Conservation (phyloP, 2,888 invertebrate species). For the Drosophila tripunctata region DNA sequence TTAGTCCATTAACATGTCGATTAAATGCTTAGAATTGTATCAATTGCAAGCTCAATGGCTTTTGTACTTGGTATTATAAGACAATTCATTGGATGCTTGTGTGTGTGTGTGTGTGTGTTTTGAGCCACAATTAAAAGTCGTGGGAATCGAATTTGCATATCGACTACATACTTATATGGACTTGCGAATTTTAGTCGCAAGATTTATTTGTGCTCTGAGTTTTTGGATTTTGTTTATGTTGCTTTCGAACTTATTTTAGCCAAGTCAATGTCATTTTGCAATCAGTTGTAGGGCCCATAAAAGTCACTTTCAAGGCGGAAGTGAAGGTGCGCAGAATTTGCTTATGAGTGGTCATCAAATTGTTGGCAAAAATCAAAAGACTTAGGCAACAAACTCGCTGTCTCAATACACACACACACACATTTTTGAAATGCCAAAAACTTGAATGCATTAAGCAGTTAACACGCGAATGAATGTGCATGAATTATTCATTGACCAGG, state of each 20-base stretch:
- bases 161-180: slow-evolving; percentile 43
- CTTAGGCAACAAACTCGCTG: slow-evolving; percentile 62
- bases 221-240: slow-evolving; percentile 15
- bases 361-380: slow-evolving; percentile 41
- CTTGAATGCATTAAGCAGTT: slow-evolving; percentile 47
- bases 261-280: slow-evolving; percentile 64
- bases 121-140: slow-evolving; percentile 69
- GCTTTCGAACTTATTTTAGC: slow-evolving; percentile 18
- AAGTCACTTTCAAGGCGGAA: slow-evolving; percentile 59
- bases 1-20: slow-evolving; percentile 29
- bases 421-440: slow-evolving; percentile 38
- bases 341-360: slow-evolving; percentile 1
- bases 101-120: slow-evolving; percentile 13
- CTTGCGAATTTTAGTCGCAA: slow-evolving; percentile 28
- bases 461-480: slow-evolving; percentile 39
- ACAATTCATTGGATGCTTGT: slow-evolving; percentile 16
- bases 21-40: slow-evolving; percentile 50
- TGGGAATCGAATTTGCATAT: slow-evolving; percentile 76
- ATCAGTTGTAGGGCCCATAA: slow-evolving; percentile 34
- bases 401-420: slow-evolving; percentile 11
- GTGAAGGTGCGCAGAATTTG: slow-evolving; percentile 35
- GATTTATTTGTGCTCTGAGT: slow-evolving; percentile 13
- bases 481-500: slow-evolving; percentile 50
- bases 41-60: slow-evolving; percentile 48
- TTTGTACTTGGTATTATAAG: slow-evolving; percentile 16